A percentile compares a stretch with the other conserved stretches of the same genome.
Conservation (phyloP, 2,113 vertebrate species). For the Rhizomys pruinosus region DNA sequence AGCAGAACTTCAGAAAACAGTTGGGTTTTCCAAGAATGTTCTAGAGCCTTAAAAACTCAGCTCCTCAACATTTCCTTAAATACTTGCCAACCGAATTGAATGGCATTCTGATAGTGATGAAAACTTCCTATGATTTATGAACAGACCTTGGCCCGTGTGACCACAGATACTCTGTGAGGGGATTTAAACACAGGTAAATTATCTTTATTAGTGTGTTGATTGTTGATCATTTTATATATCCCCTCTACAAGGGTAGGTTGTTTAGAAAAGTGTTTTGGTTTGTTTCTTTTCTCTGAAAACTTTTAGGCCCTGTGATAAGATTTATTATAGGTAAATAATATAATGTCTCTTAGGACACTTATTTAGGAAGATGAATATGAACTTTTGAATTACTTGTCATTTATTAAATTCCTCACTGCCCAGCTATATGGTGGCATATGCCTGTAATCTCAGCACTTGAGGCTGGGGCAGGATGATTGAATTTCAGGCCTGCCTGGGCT, state of each 20-base stretch:
- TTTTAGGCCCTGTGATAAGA: neutral
- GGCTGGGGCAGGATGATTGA: neutral
- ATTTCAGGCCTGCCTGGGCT: neutral
- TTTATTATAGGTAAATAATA: constrained; percentile 12
- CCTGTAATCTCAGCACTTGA: neutral
- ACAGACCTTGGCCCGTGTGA: neutral
- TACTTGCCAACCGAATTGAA: neutral
- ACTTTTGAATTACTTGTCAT: neutral
- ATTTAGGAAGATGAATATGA: neutral
- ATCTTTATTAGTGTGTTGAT: neutral
- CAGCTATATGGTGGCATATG: too few relatives aligned
- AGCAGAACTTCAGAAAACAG: neutral
- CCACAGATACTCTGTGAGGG: neutral
- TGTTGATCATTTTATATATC: neutral
- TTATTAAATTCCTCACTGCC: neutral
- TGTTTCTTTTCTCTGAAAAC: constrained; percentile 2
- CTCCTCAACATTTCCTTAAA: constrained; percentile 4
- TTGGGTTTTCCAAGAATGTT: neutral
- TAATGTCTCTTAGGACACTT: neutral
- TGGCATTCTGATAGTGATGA: neutral
- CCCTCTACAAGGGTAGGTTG: neutral
- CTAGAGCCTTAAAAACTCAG: neutral
- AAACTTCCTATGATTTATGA: constrained; percentile 13
- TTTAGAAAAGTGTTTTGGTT: neutral
- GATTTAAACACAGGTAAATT: neutral